A percentile compares a stretch with the other conserved stretches of the same genome.
Conservation (phyloP, 2,888 invertebrate species). For the Eurytoma adleriae region DNA sequence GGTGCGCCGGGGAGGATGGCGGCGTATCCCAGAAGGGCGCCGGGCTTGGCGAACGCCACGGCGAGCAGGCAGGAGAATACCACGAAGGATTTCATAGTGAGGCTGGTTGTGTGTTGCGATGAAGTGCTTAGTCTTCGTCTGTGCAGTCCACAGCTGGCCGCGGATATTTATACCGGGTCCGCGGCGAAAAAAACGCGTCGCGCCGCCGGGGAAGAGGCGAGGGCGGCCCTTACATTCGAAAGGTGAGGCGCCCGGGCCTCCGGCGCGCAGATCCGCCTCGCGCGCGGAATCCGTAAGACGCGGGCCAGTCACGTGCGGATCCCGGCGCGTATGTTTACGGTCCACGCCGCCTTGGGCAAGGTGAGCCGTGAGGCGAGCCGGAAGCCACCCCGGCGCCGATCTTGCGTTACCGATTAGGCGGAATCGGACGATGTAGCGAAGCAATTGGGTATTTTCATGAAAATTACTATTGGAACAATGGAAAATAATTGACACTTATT, state of each 20-base stretch:
- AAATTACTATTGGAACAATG: too few relatives aligned
- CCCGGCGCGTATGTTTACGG: not conserved
- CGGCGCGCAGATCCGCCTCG: constrained; percentile 29
- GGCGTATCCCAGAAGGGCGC: constrained; percentile 19
- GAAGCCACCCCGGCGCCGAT: not conserved
- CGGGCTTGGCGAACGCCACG: constrained; percentile 60
- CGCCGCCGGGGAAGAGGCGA: not conserved
- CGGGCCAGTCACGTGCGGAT: constrained; percentile 13
- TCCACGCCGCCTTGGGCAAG: constrained; percentile 26
- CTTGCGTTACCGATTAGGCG: constrained; percentile 1
- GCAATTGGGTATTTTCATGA: too few relatives aligned
- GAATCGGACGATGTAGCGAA: too few relatives aligned
- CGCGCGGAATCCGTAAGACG: too few relatives aligned
- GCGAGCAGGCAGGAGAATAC: constrained; percentile 57
- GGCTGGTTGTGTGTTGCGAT: constrained; percentile 14
- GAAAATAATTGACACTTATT: too few relatives aligned
- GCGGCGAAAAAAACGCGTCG: constrained; percentile 1
- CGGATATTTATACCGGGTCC: constrained; percentile 35
- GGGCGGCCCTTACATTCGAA: constrained; percentile 33
- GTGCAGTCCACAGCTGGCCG: constrained; percentile 25
- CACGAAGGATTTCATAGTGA: constrained; percentile 56
- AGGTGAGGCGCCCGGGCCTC: not conserved
- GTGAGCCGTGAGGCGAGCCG: constrained; percentile 12
- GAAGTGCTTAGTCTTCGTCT: constrained; percentile 38
- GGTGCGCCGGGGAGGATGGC: constrained; percentile 52